Conservation (phyloP, 2,113 vertebrate genomes). For the Cettia cetti region DNA sequence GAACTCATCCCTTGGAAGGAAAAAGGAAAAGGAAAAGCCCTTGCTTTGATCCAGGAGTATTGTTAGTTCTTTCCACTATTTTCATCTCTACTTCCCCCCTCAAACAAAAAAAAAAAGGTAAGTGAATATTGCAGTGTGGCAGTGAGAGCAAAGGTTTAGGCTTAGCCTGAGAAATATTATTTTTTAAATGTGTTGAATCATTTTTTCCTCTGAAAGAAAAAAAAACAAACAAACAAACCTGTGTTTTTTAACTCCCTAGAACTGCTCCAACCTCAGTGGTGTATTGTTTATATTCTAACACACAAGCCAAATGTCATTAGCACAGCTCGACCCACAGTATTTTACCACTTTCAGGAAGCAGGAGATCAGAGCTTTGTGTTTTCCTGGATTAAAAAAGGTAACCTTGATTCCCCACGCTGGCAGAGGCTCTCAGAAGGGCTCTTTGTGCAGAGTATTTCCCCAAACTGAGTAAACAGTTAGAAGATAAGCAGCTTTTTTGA, state of each 20-base stretch:
- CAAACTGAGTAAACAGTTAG: not conserved
- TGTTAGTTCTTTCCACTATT: not conserved
- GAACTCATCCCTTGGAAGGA: not conserved
- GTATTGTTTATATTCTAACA: not conserved
- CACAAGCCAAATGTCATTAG: not conserved
- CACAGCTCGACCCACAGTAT: not conserved
- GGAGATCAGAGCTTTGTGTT: not conserved
- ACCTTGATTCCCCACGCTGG: not conserved
- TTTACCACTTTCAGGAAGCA: not conserved
- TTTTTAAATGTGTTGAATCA: not conserved
- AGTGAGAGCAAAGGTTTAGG: not conserved
- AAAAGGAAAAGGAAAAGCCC: not conserved
- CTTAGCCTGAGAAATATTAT: not conserved
- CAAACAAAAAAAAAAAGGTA: not conserved
- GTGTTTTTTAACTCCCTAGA: not conserved
- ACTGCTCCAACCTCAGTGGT: not conserved
- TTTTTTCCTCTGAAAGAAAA: not conserved
- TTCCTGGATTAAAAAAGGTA: not conserved
- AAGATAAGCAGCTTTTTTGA: conserved; percentile 16
- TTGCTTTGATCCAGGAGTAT: not conserved
- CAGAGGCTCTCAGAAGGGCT: not conserved
- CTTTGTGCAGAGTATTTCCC: not conserved
- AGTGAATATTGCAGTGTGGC: not conserved
- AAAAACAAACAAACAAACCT: not conserved
- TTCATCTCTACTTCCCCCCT: not conserved